Base-by-base conservation (phyloP, 2,888 invertebrate species). In the Spilosoma lubricipeda region DNA sequence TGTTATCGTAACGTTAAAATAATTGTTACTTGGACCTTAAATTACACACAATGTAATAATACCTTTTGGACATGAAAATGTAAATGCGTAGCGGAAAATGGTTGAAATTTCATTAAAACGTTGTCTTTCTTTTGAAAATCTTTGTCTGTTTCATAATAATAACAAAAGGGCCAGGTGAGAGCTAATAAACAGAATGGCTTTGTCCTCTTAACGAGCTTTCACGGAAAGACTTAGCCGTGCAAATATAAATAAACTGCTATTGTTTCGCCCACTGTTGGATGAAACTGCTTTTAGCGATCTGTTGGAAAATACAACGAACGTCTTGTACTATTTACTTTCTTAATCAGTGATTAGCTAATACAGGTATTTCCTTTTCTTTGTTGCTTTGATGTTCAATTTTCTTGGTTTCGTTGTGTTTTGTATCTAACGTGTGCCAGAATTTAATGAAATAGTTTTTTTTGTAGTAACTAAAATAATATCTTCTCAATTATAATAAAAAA, bases 151-250 rank as follows among this genome's bases (percentile, higher is more conserved):
- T 85, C 84, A 86, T 88, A 88, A 89, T 88, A 90, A 89, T 84
- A 89, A 90, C 89, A 90, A 90, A 82, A 89, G 84, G 82, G 82
- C 81, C 88, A 91, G 92, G 90, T 91, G 89, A 85, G 88, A 88
- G 88, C 86, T 90, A 91, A 91, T 91, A 91, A 91, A 90, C 89
- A 87, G 86, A 88, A 87, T 83, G 87, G 89, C 88, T 91, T 90
- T 92, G 90, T 90, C 88, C 84, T 79, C 85, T 83, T 91, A 91
- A 91, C 89, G 91, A 91, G 89, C 88, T 91, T 87, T 86, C 84
- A 87, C 89, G 86, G 87, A 80, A 85, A 81, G 86, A 86, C 87
- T 89, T 86, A 84, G 82, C 83, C 77, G 85, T 84, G 82, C 82
- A 88, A 88, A 88, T 88, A 89, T 89, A 89, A 89, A 88, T 87